phyloP scores from a whole-genome alignment of 2,113 vertebrate species.

The Amphiprion ocellaris region DNA sequence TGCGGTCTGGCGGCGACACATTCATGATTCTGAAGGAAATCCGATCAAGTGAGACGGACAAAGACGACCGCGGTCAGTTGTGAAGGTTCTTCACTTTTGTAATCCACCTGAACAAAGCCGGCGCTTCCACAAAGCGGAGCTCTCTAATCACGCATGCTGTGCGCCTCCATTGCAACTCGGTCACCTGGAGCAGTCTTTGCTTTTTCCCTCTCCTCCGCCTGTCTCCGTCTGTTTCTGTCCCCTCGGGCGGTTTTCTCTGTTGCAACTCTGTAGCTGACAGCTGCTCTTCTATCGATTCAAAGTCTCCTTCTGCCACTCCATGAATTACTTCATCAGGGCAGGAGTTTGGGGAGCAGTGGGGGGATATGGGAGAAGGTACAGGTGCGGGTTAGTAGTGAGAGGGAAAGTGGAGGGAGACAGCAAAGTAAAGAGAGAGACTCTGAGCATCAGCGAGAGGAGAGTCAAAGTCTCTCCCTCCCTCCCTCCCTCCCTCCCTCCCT shows the following conservation, averaged over 20 bases:
- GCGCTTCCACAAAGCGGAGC: slow-evolving; percentile 19
- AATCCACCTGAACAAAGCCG: slow-evolving; percentile 56
- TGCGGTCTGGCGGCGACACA: slow-evolving; percentile 82
- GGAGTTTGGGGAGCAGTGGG: slow-evolving; percentile 14
- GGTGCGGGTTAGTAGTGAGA: slow-evolving; percentile 22
- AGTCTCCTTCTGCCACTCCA: slow-evolving; percentile 45
- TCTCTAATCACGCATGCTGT: slow-evolving; percentile 51
- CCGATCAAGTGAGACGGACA: slow-evolving; percentile 37
- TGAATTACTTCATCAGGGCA: slow-evolving; percentile 22
- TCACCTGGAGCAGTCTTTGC: slow-evolving; percentile 65
- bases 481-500: slow-evolving; percentile 31
- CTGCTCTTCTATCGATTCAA: slow-evolving; percentile 24
- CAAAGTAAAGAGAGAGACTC: slow-evolving; percentile 45
- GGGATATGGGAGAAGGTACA: slow-evolving; percentile 7
- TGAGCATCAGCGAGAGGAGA: slow-evolving; percentile 11
- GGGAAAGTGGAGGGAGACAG: slow-evolving; percentile 39
- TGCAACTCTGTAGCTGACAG: slow-evolving; percentile 51
- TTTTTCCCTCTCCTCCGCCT: not conserved
- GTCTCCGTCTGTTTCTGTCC: slow-evolving; percentile 19
- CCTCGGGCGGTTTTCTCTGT: slow-evolving; percentile 45
- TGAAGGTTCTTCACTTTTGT: slow-evolving; percentile 56
- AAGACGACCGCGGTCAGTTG: slow-evolving; percentile 32
- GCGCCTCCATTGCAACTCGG: slow-evolving; percentile 66
- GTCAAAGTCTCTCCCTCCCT: slow-evolving; percentile 9
- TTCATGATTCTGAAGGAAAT: slow-evolving; percentile 78